Evolutionary conservation across 2,888 invertebrate species (phyloP).

Genomic region (Timema cristinae): DNA sequence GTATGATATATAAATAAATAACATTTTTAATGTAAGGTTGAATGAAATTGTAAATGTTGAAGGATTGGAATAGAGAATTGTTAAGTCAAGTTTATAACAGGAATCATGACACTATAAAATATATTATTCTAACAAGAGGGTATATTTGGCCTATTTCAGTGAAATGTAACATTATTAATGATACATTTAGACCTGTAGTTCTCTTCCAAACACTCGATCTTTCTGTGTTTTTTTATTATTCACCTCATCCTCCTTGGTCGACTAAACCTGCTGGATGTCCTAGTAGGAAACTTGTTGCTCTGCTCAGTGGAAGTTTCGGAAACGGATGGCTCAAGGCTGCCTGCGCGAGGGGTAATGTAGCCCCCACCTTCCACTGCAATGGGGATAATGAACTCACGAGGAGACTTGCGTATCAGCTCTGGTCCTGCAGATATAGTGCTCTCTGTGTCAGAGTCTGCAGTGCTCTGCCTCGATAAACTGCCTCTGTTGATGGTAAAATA

Average conservation of each 20-base stretch:
- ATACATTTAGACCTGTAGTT: not conserved
- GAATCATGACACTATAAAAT: too few relatives aligned
- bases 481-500: too few relatives aligned
- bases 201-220: not conserved
- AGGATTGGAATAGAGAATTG: not conserved
- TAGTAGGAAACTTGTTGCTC: not conserved
- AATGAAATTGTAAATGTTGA: not conserved
- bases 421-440: slow-evolving; percentile 46
- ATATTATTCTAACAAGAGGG: too few relatives aligned
- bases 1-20: not conserved
- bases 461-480: slow-evolving; percentile 58
- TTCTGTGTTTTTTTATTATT: slow-evolving; percentile 13
- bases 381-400: slow-evolving; percentile 89
- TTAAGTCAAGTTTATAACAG: not conserved
- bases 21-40: not conserved
- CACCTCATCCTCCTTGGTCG: slow-evolving; percentile 67
- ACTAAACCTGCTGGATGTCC: slow-evolving; percentile 42
- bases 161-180: too few relatives aligned
- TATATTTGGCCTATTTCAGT: too few relatives aligned
- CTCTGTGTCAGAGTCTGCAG: slow-evolving; percentile 59
- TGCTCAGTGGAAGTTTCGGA: slow-evolving; percentile 22
- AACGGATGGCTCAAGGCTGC: slow-evolving; percentile 58
- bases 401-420: slow-evolving; percentile 81
- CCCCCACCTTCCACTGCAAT: slow-evolving; percentile 89
- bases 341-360: slow-evolving; percentile 70